These are phyloP conservation scores for Rhamnusium bicolor DNA, from an alignment of 2,888 invertebrate species.

Conservation along the genomic window DNA sequence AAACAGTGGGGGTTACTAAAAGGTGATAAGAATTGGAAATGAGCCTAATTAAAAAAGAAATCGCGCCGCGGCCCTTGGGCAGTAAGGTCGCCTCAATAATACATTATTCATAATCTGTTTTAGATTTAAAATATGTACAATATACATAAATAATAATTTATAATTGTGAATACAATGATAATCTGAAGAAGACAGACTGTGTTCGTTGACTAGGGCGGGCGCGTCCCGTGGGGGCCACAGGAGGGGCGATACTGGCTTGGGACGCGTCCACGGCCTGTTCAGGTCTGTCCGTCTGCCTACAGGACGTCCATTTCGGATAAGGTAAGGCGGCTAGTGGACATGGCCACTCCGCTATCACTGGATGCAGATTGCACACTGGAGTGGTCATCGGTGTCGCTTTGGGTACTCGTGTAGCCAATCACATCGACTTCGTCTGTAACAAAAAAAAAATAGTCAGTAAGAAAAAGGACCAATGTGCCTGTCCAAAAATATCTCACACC, in stretches of 20 bases:
- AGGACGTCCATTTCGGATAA: slow-evolving; percentile 76
- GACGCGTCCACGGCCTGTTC: slow-evolving; percentile 60
- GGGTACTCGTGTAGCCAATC: slow-evolving; percentile 88
- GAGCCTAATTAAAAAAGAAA: slow-evolving; percentile 49
- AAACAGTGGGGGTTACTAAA: slow-evolving; percentile 41
- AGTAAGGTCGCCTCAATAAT: slow-evolving; percentile 60
- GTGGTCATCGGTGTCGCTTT: slow-evolving; percentile 89
- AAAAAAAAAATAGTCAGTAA: slow-evolving; percentile 18
- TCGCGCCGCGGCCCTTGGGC: slow-evolving; percentile 61
- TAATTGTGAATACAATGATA: slow-evolving; percentile 62
- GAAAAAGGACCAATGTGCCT: too few species aligned
- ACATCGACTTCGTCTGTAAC: slow-evolving; percentile 87
- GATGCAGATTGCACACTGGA: slow-evolving; percentile 87
- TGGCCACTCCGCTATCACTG: slow-evolving; percentile 83
- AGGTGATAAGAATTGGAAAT: slow-evolving; percentile 39
- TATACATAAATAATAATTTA: slow-evolving; percentile 67
- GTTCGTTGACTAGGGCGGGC: slow-evolving; percentile 66
- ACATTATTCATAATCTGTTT: slow-evolving; percentile 61
- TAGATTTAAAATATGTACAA: slow-evolving; percentile 69
- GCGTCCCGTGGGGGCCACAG: slow-evolving; percentile 47
- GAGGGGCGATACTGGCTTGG: slow-evolving; percentile 59
- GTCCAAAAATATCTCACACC: too few species aligned
- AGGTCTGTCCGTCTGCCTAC: slow-evolving; percentile 62
- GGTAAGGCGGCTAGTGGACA: slow-evolving; percentile 79
- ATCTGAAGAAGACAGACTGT: slow-evolving; percentile 57